A percentile compares a stretch with the other conserved stretches of the same genome.
Conservation (phyloP, 2,888 invertebrate species). For the Xylophagus ater region DNA sequence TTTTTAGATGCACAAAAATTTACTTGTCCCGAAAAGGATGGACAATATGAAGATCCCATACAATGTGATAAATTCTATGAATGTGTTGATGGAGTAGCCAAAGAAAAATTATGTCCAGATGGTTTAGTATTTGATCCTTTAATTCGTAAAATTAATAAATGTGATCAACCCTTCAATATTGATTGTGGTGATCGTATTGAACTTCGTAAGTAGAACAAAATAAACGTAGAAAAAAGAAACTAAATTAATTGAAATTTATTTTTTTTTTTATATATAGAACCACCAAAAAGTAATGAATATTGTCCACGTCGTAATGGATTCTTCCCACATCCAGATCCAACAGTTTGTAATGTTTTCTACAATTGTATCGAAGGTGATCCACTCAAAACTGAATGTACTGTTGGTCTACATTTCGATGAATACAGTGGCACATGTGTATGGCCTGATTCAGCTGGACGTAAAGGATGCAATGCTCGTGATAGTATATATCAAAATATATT, state of each 20-base stretch:
- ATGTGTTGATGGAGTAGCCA: constrained; percentile 60
- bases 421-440: constrained; percentile 82
- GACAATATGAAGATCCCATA: constrained; percentile 64
- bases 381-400: constrained; percentile 71
- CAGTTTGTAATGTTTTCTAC: constrained; percentile 74
- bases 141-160: constrained; percentile 79
- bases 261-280: constrained; percentile 46
- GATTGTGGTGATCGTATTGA: constrained; percentile 82
- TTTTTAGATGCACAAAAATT: constrained; percentile 41
- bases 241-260: neutral
- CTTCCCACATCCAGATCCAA: constrained; percentile 77
- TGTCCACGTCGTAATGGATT: constrained; percentile 83
- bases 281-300: constrained; percentile 54
- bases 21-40: constrained; percentile 71
- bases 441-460: constrained; percentile 69
- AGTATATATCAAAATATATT: constrained; percentile 39
- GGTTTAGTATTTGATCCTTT: constrained; percentile 79
- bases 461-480: constrained; percentile 52
- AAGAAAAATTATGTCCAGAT: constrained; percentile 71
- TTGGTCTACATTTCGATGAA: constrained; percentile 82
- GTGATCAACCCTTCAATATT: constrained; percentile 86
- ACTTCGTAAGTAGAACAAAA: constrained; percentile 58
- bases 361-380: constrained; percentile 81
- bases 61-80: constrained; percentile 84
- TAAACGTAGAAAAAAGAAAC: neutral